Base-by-base conservation (phyloP, 2,888 invertebrate species). In the Therioaphis trifolii region DNA sequence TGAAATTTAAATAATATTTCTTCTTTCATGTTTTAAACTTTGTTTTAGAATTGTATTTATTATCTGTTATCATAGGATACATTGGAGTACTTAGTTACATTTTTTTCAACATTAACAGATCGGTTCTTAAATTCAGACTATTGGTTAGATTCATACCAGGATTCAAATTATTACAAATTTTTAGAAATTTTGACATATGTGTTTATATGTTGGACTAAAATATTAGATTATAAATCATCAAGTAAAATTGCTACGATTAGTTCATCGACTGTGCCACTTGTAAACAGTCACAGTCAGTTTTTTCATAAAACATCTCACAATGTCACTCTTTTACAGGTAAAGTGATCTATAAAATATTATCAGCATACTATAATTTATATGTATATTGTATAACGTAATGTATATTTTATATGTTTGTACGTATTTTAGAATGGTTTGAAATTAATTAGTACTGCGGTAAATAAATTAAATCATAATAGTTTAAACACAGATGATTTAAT, bases 121-220 rank as follows among this genome's bases (percentile, higher is more conserved):
- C 58, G 29, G 7, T 80, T 61, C 46, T 18, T 80, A 2, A 21
- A 58, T 0, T 58, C 69, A 40, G 58, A 80, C 18, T 9, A 58
- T 46, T 80, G 80, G 80, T 18, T 29, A 27, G 46, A 43, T 7
- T 7, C 35, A 5, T 35, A 63, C 29, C 66, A 5, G 52, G 14
- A 68, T 68, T 78, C 52, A 12, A 35, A 18, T 21, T 63, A 72
- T 35, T 7, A 24, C 7, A 72, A 82, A 35, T 61, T 82, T 40
- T 72, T 72, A 72, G 72, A 72, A 35, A 24, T 82, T 35, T 49
- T 82, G 12, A 46, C 72, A 12, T 72, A 63, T 14, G 21, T 82
- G 27, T 72, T 82, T 72, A 29, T 72, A 29, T 71, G 80, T 46
- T 71, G 71, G 80, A 29, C 71, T 9, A 80, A 80, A 80, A 12